Conservation (phyloP, 2,888 invertebrate genomes). For the Norana najaformis region DNA sequence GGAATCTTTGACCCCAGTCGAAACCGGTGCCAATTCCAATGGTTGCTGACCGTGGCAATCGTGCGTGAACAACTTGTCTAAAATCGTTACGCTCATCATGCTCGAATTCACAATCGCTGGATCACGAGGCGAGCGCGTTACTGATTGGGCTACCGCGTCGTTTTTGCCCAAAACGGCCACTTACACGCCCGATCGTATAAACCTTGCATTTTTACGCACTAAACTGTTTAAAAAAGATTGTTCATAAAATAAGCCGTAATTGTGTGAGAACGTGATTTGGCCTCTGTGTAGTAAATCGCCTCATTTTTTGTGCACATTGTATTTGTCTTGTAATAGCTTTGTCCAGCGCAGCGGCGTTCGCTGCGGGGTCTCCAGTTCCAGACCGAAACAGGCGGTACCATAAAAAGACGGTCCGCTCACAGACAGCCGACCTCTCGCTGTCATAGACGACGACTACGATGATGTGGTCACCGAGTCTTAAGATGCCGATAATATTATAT, state of each 20-base stretch:
- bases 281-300: not conserved
- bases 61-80: too few relatives aligned
- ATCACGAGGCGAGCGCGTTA: too few relatives aligned
- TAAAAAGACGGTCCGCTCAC: not conserved
- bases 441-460: not conserved
- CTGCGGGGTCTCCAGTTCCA: not conserved
- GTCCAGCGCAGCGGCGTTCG: not conserved
- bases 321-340: constrained; percentile 1
- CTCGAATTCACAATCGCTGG: too few relatives aligned
- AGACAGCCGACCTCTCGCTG: not conserved
- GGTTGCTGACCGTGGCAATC: too few relatives aligned
- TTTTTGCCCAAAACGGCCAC: not conserved
- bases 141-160: too few relatives aligned
- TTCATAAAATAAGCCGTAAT: not conserved
- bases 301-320: not conserved
- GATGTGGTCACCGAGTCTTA: constrained; percentile 13
- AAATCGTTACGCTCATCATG: too few relatives aligned
- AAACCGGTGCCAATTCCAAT: too few relatives aligned
- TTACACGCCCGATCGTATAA: not conserved
- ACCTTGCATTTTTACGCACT: not conserved
- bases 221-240: not conserved
- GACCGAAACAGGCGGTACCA: not conserved
- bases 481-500: constrained; percentile 13
- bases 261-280: not conserved
- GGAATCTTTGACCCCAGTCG: too few relatives aligned